A percentile compares a stretch with the other conserved stretches of the same genome.
phyloP scores from a whole-genome alignment of 2,797 vertebrate genomes.

The Epinephelus malabaricus region DNA sequence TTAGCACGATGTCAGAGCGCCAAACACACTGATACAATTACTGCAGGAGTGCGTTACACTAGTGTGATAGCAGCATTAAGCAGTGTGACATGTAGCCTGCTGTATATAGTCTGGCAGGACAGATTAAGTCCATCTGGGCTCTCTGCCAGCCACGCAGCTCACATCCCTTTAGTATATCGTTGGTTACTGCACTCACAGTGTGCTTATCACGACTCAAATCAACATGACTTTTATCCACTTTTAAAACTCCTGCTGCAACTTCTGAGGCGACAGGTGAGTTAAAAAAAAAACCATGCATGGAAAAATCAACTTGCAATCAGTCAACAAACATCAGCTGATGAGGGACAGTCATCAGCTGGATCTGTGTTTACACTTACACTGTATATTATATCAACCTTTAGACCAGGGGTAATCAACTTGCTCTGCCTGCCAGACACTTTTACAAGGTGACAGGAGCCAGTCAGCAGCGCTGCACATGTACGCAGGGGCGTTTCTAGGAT shows the following conservation, averaged over 20 bases:
- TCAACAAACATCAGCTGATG: slow-evolving; percentile 13
- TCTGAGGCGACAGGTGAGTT: slow-evolving; percentile 21
- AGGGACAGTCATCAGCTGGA: background rate
- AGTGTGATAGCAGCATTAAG: background rate
- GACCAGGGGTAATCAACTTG: too few relatives aligned
- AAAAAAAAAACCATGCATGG: background rate
- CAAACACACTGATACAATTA: slow-evolving; percentile 45
- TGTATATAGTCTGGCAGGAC: slow-evolving; percentile 18
- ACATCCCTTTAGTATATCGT: slow-evolving; percentile 17
- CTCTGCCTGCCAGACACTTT: too few relatives aligned
- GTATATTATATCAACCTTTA: background rate
- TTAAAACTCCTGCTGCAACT: slow-evolving; percentile 19
- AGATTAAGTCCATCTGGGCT: slow-evolving; percentile 22
- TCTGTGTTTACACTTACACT: slow-evolving; percentile 21
- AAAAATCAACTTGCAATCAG: slow-evolving; percentile 21
- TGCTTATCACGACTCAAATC: slow-evolving; percentile 10
- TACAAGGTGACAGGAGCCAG: too few relatives aligned
- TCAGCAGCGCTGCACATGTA: too few relatives aligned
- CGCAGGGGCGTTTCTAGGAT: too few relatives aligned
- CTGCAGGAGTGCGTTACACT: slow-evolving; percentile 21
- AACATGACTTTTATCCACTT: slow-evolving; percentile 21
- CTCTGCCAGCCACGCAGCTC: slow-evolving; percentile 26
- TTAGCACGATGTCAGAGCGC: slow-evolving; percentile 50
- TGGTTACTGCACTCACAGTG: slow-evolving; percentile 1
- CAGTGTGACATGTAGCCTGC: slow-evolving; percentile 13